These are phyloP conservation scores for Cassiopea xamachana DNA, from an alignment of 30 jellyfish, hydroid and myxozoan genomes.

Conservation along the genomic window DNA sequence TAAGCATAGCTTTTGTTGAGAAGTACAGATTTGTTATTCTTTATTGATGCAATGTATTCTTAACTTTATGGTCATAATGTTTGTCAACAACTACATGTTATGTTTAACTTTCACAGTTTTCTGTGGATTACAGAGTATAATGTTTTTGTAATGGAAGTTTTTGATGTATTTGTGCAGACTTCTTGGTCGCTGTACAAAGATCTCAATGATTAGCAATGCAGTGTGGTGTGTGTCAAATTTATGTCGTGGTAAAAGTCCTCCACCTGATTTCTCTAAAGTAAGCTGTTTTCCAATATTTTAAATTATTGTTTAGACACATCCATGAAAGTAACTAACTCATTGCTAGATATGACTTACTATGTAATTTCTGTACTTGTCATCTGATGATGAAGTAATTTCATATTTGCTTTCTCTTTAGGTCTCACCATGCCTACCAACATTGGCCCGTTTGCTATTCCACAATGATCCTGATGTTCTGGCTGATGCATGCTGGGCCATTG, in stretches of 20 bases:
- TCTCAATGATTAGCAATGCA: slow-evolving; percentile 84
- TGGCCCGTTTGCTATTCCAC: slow-evolving; percentile 83
- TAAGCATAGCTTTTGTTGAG: too few relatives aligned
- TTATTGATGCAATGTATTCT: too few relatives aligned
- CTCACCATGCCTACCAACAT: slow-evolving; percentile 87
- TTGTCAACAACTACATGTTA: too few relatives aligned
- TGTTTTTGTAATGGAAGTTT: background rate
- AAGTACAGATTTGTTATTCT: too few relatives aligned
- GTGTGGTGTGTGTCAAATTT: slow-evolving; percentile 99
- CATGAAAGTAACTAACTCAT: background rate
- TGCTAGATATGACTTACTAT: background rate
- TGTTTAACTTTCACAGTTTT: too few relatives aligned
- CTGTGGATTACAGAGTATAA: too few relatives aligned
- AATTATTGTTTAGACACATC: background rate
- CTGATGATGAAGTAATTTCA: background rate
- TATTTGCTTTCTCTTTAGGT: slow-evolving; percentile 31
- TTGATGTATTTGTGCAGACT: slow-evolving; percentile 41
- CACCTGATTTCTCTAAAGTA: slow-evolving; percentile 95
- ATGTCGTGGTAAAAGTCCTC: slow-evolving; percentile 98
- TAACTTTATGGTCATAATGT: too few relatives aligned
- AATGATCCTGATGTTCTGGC: slow-evolving; percentile 91
- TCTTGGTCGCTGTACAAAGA: slow-evolving; percentile 70
- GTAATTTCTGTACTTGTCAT: background rate
- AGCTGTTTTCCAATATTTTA: background rate
- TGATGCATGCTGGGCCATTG: slow-evolving; percentile 99